Evolutionary conservation across 37 sponge, comb jelly and placozoan species (phyloP).

Genomic region (Halichondria panicea): DNA sequence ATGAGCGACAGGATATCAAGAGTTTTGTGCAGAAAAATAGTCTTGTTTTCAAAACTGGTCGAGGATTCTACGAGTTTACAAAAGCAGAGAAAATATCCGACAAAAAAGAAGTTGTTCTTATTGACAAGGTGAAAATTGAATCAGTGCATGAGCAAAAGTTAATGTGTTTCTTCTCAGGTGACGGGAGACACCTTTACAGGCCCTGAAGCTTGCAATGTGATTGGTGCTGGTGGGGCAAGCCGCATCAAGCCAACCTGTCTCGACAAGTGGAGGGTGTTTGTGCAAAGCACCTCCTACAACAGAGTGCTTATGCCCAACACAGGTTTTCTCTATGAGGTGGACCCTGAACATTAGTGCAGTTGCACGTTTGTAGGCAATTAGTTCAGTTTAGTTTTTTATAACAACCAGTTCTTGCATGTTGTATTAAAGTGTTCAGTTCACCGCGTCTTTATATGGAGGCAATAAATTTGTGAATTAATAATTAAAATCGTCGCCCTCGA

Average conservation of each 20-base stretch:
- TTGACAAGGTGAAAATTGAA: slow-evolving; percentile 26
- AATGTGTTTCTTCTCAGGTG: slow-evolving; percentile 6
- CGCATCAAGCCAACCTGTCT: slow-evolving; percentile 22
- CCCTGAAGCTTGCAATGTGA: slow-evolving; percentile 24
- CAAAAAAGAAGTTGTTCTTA: slow-evolving; percentile 38
- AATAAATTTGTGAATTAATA: too few relatives aligned
- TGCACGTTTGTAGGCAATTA: too few relatives aligned
- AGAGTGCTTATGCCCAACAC: slow-evolving; percentile 35
- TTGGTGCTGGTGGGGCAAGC: slow-evolving; percentile 20
- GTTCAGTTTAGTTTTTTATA: too few relatives aligned
- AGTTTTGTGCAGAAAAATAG: slow-evolving; percentile 22
- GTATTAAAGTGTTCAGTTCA: too few relatives aligned
- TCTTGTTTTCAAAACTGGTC: slow-evolving; percentile 33
- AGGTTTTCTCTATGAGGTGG: slow-evolving; percentile 30
- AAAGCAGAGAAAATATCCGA: slow-evolving; percentile 49
- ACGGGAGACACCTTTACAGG: slow-evolving; percentile 29
- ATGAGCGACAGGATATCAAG: slow-evolving; percentile 31
- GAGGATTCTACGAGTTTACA: slow-evolving; percentile 41
- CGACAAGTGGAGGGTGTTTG: slow-evolving; percentile 42
- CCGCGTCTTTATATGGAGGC: too few relatives aligned
- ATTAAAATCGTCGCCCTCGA: too few relatives aligned
- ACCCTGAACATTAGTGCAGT: slow-evolving; percentile 21
- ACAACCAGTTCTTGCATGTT: too few relatives aligned
- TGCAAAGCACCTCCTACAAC: slow-evolving; percentile 39
- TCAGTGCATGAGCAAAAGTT: neutral